Base-by-base conservation (phyloP, 2,797 vertebrate species). In the Labeo calbasu region DNA sequence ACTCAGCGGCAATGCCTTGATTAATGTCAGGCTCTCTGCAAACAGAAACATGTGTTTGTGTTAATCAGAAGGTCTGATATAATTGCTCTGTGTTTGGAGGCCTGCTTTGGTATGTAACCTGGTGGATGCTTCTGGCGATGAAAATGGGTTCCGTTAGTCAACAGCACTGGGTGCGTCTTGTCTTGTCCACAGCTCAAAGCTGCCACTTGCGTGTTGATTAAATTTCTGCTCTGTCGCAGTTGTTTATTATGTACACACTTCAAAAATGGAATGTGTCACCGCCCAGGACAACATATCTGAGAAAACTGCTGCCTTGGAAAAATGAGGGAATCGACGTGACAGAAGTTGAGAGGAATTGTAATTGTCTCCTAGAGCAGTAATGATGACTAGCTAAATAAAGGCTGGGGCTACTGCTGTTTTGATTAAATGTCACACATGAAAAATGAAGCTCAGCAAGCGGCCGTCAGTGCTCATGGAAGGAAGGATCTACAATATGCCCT, bases 1-100 rank as follows among this genome's bases (percentile, higher is more conserved):
- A 85, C 91, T 93, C 89, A 90, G 89, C 79, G 88, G 90, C 92
- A 91, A 80, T 91, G 88, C 92, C 92, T 82, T 93, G 92, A 93
- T 94, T 93, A 94, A 89, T 46, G 88, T 40, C 84, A 88, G 77
- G 84, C 89, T 89, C 43, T 91, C 83, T 90, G 92, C 57, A 78
- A 86, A 89, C 69, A 81, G 83, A 85, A 91, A 85, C 78, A 17
- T 84, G 85, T 88, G 86, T 92, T 90, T 89, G 83, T 90, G 87
- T 87, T 90, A 92, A 92, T 92, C 88, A 91, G 90, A 90, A 81
- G 65, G 69, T 82, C 78, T 88, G 87, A 89, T 81, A 89, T 88
- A 90, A 92, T 92, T 89, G 90, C 84, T 86, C 69, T 80, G 88
- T 86, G 89, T 82, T 90, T 88, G 85, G 63, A 84, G 9, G 3